Evolutionary conservation across 2,113 vertebrate genomes (phyloP), one percentile per base, ranked within the genome.

Genomic region (Oryzias celebensis): DNA sequence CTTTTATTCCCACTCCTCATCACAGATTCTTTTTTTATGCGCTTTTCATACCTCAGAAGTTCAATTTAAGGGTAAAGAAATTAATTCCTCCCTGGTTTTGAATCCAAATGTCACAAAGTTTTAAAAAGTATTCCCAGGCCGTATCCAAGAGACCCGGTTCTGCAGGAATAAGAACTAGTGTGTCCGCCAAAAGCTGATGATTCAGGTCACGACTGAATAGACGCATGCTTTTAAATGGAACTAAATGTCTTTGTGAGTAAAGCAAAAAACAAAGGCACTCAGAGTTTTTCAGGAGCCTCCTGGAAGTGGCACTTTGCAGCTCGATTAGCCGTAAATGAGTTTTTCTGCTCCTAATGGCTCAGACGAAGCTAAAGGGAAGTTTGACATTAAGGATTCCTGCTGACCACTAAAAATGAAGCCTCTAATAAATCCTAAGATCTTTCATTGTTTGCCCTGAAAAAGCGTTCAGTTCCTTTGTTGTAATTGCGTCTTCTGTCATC

Each of bases 281-380:
- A 64, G 66, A 77, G 36, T 58, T 65, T 70, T 49, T 41, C 23
- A 55, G 58, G 23, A 69, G 51, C 41, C 53, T n/a, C 51, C 73
- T 68, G 58, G 51, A 78, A 62, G 18, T 17, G 14, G 54, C 68
- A 78, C 71, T 84, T 70, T 71, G 65, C 73, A 55, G 68, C 57
- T 66, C 23, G 51, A 80, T 82, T 62, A 75, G 73, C 68, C 36
- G 57, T 54, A 67, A 72, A 78, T 77, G 50, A 57, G 54, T 57
- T 74, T 58, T 53, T 54, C n/a, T 20, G 45, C 20, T 64, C 62
- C 24, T 86, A 86, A 71, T 78, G 73, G 68, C 4, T 78, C 52
- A 28, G 47, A 44, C 51, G 58, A 62, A 41, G 51, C 65, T 73
- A 76, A 76, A 23, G 75, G 69, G 67, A 77, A 68, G 76, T 53